Base-by-base conservation (phyloP, 1,140 invertebrate species). In the Caenorhabditis tropicalis region DNA sequence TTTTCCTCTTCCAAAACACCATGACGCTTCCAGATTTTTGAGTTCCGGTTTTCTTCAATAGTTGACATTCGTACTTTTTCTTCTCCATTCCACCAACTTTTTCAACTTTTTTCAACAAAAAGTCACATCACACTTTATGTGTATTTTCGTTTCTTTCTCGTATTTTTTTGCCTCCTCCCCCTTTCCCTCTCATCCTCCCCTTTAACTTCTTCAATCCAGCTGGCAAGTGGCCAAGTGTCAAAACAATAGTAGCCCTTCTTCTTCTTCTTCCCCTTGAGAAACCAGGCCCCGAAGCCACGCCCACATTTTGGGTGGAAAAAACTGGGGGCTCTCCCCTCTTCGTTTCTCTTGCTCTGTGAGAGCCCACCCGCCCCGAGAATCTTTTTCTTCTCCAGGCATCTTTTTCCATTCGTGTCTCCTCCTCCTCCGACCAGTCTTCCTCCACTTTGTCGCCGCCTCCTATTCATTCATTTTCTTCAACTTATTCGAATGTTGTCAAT, bases 191-290 rank as follows among this genome's bases (percentile, higher is more conserved):
- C 24, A 7, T 33, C 7, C 0, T 24, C 65, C 65, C 33, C 33
- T 74, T 74, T 46, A 74, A 39, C 43, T 74, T 43, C 79, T 81
- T 81, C 79, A 81, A 43, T 74, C 65, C 65, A 43, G 65, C 65
- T 74, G 65, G 65, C 65, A 74, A 74, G 65, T 74, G 65, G 65
- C 65, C 65, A 74, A 74, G 65, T 74, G 65, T 74, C 65, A 74
- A 74, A 74, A 74, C 65, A 74, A 74, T 74, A 74, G 65, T 74
- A 43, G 65, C 65, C 65, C 65, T 36, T 74, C 65, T 74, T 74
- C 65, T n/a, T n/a, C n/a, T n/a, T n/a, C n/a, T n/a, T n/a, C 36
- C 65, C 36, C 43, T 43, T 33, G 43, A 36, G 43, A 74, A 74
- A 9, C 48, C 15, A 19, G 39, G 39, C 39, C 39, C 39, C 12